phyloP scores from a whole-genome alignment of 2,797 vertebrate species.

The Morus bassanus region DNA sequence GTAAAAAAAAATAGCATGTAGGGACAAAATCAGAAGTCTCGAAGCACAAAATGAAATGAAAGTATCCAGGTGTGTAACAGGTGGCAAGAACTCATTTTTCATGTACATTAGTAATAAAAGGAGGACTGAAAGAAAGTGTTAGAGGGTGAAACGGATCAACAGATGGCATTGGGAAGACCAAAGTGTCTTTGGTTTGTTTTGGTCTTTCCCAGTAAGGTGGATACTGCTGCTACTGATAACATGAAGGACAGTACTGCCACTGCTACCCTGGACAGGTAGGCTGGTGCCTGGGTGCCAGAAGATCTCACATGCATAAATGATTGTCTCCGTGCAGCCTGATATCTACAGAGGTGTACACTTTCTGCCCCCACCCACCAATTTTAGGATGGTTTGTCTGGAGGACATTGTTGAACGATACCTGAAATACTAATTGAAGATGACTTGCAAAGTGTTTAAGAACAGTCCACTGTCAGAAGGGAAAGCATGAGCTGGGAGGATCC shows the following conservation, averaged over 20 bases:
- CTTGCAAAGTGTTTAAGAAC: not conserved
- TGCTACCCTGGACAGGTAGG: not conserved
- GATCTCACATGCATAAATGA: not conserved
- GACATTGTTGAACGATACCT: not conserved
- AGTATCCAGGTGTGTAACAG: not conserved
- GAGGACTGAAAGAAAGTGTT: not conserved
- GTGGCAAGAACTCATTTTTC: not conserved
- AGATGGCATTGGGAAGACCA: not conserved
- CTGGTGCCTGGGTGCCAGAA: not conserved
- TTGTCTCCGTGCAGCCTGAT: not conserved
- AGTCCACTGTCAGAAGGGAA: not conserved
- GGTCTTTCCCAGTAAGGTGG: not conserved
- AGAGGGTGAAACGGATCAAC: not conserved
- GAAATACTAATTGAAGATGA: not conserved
- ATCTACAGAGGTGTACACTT: not conserved
- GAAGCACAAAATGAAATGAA: not conserved
- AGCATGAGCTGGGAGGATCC: not conserved
- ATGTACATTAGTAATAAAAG: not conserved
- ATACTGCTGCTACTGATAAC: not conserved
- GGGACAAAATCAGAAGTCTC: not conserved
- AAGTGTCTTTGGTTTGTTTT: not conserved
- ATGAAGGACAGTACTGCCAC: not conserved
- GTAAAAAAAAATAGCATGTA: not conserved
- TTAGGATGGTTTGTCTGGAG: not conserved
- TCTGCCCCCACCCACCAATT: not conserved